These are phyloP conservation scores for Pseudopodoces humilis DNA, from an alignment of 2,113 vertebrate genomes.

Conservation along the genomic window DNA sequence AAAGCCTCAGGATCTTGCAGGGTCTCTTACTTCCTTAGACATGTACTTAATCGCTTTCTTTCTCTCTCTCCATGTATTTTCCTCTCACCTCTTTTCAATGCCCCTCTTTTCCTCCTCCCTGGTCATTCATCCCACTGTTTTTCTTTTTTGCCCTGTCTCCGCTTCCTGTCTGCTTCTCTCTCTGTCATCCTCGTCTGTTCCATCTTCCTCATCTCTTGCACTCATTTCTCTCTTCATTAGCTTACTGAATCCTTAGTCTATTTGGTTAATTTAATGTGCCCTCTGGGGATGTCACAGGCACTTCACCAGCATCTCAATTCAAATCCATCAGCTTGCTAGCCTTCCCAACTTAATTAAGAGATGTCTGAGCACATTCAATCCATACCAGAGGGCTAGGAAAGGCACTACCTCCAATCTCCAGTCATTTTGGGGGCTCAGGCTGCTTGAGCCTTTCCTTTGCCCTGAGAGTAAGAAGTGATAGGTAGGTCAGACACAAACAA, in stretches of 20 bases:
- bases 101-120: background rate
- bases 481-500: background rate
- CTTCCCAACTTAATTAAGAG: slow-evolving; percentile 68
- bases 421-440: background rate
- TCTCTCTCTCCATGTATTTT: background rate
- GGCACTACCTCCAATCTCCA: background rate
- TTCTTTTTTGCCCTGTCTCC: background rate
- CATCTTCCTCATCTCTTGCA: background rate
- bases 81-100: background rate
- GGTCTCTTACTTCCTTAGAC: background rate
- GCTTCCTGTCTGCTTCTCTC: background rate
- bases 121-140: background rate
- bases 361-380: background rate
- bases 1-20: background rate
- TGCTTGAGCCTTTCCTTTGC: background rate
- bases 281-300: slow-evolving; percentile 57
- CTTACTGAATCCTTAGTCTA: slow-evolving; percentile 46
- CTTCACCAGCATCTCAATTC: slow-evolving; percentile 47
- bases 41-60: background rate
- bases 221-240: slow-evolving; percentile 63
- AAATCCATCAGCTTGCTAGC: slow-evolving; percentile 58
- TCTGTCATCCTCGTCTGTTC: background rate
- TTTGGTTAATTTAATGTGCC: slow-evolving; percentile 70
- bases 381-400: background rate
- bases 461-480: background rate